Evolutionary conservation across 30 jellyfish, hydroid and myxozoan genomes (phyloP).

Genomic region (Aurelia sp.): DNA sequence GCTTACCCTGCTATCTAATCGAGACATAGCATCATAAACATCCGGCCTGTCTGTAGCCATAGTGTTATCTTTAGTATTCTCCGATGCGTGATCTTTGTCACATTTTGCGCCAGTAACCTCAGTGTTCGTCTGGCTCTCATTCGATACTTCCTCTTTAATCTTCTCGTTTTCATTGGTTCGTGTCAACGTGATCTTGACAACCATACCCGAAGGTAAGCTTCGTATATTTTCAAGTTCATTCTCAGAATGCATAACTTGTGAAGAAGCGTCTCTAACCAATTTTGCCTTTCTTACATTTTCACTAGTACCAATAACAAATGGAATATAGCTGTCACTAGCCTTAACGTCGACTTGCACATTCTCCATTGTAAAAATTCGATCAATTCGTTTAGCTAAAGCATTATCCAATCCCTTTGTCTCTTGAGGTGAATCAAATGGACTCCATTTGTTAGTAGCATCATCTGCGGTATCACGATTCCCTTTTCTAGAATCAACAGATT

Average conservation of each 20-base stretch:
- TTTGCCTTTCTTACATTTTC: background rate
- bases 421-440: background rate
- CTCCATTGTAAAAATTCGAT: conserved; percentile 6
- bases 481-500: too few relatives aligned
- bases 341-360: conserved; percentile 40
- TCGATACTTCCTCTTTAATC: too few relatives aligned
- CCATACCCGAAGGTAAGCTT: background rate
- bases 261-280: background rate
- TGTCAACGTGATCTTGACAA: conserved; percentile 22
- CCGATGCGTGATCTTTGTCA: background rate
- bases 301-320: conserved; percentile 10
- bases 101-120: background rate
- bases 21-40: background rate
- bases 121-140: too few relatives aligned
- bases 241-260: background rate
- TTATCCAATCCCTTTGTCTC: too few relatives aligned
- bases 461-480: too few relatives aligned
- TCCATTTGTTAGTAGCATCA: too few relatives aligned
- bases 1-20: background rate
- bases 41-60: too few relatives aligned
- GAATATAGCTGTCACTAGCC: conserved; percentile 23
- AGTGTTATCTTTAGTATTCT: background rate
- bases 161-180: conserved; percentile 13
- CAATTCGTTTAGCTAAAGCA: background rate
- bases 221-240: background rate